These are phyloP conservation scores for Callorhinus ursinus DNA, from an alignment of 2,113 vertebrate genomes.

Conservation along the genomic window DNA sequence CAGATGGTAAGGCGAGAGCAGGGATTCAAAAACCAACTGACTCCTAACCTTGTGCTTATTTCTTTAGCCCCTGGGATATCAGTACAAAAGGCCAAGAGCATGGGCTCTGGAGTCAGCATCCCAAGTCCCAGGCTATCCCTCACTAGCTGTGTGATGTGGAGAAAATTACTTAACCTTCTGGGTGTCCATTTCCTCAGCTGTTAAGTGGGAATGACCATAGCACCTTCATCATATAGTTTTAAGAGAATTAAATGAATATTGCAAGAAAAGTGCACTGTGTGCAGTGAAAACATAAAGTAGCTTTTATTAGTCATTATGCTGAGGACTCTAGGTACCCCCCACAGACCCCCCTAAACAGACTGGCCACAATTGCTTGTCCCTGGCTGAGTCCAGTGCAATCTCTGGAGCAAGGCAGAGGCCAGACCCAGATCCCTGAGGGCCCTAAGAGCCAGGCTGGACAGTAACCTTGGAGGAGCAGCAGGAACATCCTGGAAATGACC, in stretches of 20 bases:
- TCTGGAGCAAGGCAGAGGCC: background rate
- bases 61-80: background rate
- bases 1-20: background rate
- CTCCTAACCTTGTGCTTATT: background rate
- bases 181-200: background rate
- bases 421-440: background rate
- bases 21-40: slow-evolving; percentile 12
- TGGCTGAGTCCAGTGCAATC: background rate
- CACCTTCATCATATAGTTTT: background rate
- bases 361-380: background rate
- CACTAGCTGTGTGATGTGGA: background rate
- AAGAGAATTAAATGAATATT: slow-evolving; percentile 8
- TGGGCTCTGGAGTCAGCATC: background rate
- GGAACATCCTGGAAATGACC: background rate
- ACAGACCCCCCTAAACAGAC: background rate
- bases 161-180: background rate
- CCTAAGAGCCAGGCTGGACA: background rate
- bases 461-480: background rate
- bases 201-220: background rate
- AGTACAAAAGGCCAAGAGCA: background rate
- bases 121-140: background rate
- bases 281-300: background rate
- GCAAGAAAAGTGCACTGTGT: background rate
- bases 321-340: background rate
- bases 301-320: background rate